These are phyloP conservation scores for Carollia perspicillata DNA, from an alignment of 2,113 vertebrate genomes.

Conservation along the genomic window DNA sequence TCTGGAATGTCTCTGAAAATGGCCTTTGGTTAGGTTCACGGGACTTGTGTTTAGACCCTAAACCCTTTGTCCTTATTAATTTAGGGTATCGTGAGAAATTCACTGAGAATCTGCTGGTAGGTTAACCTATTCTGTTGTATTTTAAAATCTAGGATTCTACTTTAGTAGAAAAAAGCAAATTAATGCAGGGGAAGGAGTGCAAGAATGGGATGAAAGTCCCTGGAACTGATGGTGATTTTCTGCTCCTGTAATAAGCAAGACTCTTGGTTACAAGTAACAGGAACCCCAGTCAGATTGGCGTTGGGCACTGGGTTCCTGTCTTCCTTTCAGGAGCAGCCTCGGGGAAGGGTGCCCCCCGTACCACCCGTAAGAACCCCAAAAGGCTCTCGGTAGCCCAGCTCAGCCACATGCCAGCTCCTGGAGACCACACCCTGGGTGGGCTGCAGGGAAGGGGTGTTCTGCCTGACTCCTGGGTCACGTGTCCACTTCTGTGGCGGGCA, in stretches of 20 bases:
- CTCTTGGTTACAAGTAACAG: neutral
- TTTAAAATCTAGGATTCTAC: neutral
- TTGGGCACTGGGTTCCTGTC: neutral
- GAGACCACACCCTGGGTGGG: neutral
- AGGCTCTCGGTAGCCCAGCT: neutral
- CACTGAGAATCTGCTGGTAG: neutral
- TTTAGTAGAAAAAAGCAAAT: neutral
- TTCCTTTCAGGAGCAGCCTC: neutral
- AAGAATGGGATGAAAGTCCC: neutral
- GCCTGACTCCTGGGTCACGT: neutral
- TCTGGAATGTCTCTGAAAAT: neutral
- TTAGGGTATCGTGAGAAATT: neutral
- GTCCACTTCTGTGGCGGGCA: neutral
- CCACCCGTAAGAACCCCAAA: no score
- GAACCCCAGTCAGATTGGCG: neutral
- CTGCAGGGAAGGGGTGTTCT: neutral
- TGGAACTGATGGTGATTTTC: neutral
- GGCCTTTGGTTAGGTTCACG: neutral
- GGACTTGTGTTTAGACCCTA: constrained; percentile 15
- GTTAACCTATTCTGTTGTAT: neutral
- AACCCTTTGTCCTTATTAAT: neutral
- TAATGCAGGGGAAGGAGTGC: neutral
- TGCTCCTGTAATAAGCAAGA: neutral
- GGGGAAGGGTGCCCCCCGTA: neutral
- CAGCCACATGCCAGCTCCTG: neutral